Percentiles rank a stretch among this genome's conserved stretches.
Conservation (phyloP, 2,888 invertebrate genomes). For the Malacosoma neustria region DNA sequence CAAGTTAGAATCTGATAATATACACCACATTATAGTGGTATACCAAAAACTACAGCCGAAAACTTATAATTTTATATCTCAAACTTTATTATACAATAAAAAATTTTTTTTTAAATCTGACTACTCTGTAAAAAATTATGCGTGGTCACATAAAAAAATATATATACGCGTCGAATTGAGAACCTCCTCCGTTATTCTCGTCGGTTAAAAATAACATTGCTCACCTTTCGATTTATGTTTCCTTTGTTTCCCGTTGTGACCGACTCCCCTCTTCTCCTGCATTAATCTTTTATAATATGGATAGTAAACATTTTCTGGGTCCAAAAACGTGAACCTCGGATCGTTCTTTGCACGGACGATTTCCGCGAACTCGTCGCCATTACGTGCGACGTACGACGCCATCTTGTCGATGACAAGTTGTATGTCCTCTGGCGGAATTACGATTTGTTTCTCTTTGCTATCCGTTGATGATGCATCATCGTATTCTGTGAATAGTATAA, state of each 20-base stretch:
- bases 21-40: too few species aligned
- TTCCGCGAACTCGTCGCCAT: conserved; percentile 94
- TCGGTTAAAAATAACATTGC: too few species aligned
- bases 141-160: too few species aligned
- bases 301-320: conserved; percentile 84
- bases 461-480: conserved; percentile 48
- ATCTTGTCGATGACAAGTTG: conserved; percentile 95
- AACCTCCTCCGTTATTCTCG: too few species aligned
- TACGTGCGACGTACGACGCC: conserved; percentile 96
- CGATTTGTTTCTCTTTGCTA: conserved; percentile 46
- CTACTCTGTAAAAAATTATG: too few species aligned
- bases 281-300: conserved; percentile 82
- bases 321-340: conserved; percentile 90
- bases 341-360: conserved; percentile 89
- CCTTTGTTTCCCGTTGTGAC: conserved; percentile 28
- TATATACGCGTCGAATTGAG: too few species aligned
- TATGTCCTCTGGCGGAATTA: conserved; percentile 86
- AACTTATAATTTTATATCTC: too few species aligned
- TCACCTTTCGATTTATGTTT: conserved; percentile 18
- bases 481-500: conserved; percentile 35
- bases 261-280: conserved; percentile 37
- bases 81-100: too few species aligned
- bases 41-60: too few species aligned
- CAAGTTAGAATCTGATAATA: too few species aligned
- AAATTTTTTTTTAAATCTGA: too few species aligned